Conservation (phyloP, 2,113 vertebrate species). For the Etheostoma spectabile region DNA sequence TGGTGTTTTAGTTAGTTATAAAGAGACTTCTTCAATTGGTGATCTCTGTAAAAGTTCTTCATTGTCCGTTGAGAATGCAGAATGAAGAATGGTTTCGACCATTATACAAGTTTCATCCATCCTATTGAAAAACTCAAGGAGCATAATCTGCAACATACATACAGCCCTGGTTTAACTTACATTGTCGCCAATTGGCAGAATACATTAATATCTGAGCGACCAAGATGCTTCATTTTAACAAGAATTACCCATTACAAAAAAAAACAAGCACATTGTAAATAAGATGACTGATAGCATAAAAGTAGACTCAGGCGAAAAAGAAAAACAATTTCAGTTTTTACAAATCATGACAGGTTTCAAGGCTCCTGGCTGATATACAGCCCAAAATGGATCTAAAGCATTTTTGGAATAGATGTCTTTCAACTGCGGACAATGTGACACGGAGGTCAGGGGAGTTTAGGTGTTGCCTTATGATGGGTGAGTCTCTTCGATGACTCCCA, state of each 20-base stretch:
- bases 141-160: not conserved
- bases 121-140: not conserved
- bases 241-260: not conserved
- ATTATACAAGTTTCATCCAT: not conserved
- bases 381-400: constrained; percentile 58
- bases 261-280: not conserved
- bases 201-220: not conserved
- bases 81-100: not conserved
- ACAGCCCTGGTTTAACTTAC: not conserved
- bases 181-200: not conserved
- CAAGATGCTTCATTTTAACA: not conserved
- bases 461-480: constrained; percentile 45
- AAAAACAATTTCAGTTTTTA: constrained; percentile 1
- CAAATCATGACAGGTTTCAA: constrained; percentile 1
- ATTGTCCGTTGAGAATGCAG: not conserved
- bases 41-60: not conserved
- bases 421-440: constrained; percentile 36
- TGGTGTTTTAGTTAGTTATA: constrained; percentile 22
- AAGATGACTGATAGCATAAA: not conserved
- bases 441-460: constrained; percentile 40
- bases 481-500: constrained; percentile 44
- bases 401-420: constrained; percentile 48
- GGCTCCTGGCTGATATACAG: constrained; percentile 19
- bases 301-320: not conserved
- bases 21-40: not conserved